These are phyloP conservation scores for Trisateles emortualis DNA, from an alignment of 2,888 invertebrate genomes.

Conservation along the genomic window DNA sequence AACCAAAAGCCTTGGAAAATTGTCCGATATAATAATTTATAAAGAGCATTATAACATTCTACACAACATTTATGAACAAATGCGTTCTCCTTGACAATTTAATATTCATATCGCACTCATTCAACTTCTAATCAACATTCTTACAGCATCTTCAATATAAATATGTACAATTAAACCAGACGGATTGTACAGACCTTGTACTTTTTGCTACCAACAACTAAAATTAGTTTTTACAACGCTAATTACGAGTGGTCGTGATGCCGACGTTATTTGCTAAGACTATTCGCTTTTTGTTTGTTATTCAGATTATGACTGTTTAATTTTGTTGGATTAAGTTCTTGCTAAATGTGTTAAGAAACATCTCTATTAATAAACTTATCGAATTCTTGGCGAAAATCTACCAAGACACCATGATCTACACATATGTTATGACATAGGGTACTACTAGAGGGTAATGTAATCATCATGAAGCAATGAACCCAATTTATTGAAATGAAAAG, in stretches of 20 bases:
- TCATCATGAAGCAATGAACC: too few relatives aligned
- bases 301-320: slow-evolving; percentile 2
- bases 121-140: slow-evolving; percentile 30
- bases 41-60: too few relatives aligned
- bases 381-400: too few relatives aligned
- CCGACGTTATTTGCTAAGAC: slow-evolving; percentile 35
- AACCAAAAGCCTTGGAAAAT: too few relatives aligned
- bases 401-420: too few relatives aligned
- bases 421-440: too few relatives aligned
- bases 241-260: slow-evolving; percentile 47
- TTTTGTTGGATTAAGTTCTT: neutral
- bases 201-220: slow-evolving; percentile 47
- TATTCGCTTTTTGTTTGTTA: slow-evolving; percentile 34
- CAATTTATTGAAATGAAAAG: too few relatives aligned
- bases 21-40: too few relatives aligned
- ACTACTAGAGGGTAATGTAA: too few relatives aligned
- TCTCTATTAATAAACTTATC: neutral
- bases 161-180: slow-evolving; percentile 28
- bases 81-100: slow-evolving; percentile 21
- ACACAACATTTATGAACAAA: neutral
- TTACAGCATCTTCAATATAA: slow-evolving; percentile 20
- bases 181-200: slow-evolving; percentile 44
- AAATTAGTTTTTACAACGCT: slow-evolving; percentile 52
- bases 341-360: neutral
- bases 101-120: slow-evolving; percentile 34